A percentile compares a stretch with the other conserved stretches of the same genome.
Conservation (phyloP, 2,888 invertebrate species). For the Ormyrus nitidulus region DNA sequence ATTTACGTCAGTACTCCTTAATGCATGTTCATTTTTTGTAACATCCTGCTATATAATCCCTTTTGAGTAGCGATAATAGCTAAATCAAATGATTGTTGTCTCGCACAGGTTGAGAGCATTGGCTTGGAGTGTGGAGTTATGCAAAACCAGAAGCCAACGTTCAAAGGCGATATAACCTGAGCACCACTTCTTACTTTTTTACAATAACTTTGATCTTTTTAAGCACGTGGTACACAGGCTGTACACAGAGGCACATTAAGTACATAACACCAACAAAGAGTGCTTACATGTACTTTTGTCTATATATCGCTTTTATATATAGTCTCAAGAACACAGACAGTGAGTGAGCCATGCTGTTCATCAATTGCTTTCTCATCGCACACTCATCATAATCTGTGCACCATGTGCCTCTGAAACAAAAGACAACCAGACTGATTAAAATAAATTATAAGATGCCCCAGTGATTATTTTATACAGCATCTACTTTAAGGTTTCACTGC, state of each 20-base stretch:
- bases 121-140: slow-evolving; percentile 69
- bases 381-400: slow-evolving; percentile 74
- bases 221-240: slow-evolving; percentile 70
- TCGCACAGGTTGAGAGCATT: slow-evolving; percentile 72
- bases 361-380: slow-evolving; percentile 71
- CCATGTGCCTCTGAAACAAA: slow-evolving; percentile 91
- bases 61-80: slow-evolving; percentile 74
- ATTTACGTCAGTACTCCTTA: slow-evolving; percentile 70
- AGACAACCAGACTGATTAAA: slow-evolving; percentile 78
- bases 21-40: slow-evolving; percentile 72
- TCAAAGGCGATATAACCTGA: slow-evolving; percentile 71
- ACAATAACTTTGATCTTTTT: slow-evolving; percentile 51
- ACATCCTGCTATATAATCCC: slow-evolving; percentile 70
- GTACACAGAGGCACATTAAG: slow-evolving; percentile 73
- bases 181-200: slow-evolving; percentile 66
- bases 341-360: slow-evolving; percentile 72
- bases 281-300: slow-evolving; percentile 66
- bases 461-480: slow-evolving; percentile 59
- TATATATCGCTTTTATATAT: slow-evolving; percentile 69
- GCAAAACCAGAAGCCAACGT: slow-evolving; percentile 70
- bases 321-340: slow-evolving; percentile 72
- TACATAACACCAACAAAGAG: slow-evolving; percentile 63
- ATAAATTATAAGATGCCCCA: slow-evolving; percentile 73
- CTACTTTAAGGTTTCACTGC: slow-evolving; percentile 42
- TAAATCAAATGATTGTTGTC: slow-evolving; percentile 75